Base-by-base conservation (phyloP, 1,140 invertebrate species). In the Zaprionus capensis region DNA sequence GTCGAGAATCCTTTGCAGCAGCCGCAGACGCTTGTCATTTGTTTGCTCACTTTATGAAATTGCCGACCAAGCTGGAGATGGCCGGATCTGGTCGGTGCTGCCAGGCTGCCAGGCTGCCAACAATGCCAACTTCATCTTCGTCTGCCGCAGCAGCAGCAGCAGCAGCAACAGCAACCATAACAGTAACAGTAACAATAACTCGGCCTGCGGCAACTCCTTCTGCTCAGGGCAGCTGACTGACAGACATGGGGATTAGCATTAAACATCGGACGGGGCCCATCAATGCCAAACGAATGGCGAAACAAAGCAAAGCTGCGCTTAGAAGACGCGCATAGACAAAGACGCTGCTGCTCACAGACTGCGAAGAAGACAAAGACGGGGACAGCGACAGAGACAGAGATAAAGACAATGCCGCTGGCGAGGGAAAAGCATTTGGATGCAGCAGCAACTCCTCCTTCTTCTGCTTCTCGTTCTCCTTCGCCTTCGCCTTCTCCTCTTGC, bases 241-340 rank as follows among this genome's bases (percentile, higher is more conserved):
- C 67, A 73, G 83, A 74, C 85, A 84, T 76, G 88, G 81, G 81
- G 83, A 87, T 87, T 87, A 87, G 78, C 84, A 88, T 85, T 85
- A 82, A 76, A 74, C 76, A 84, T 81, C 66, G 65, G 65, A 46
- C 49, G 68, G 34, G 57, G 58, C 36, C 75, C 74, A 67, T 67
- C 63, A 72, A 77, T 73, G 56, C 56, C 62, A 63, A 26, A 36
- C 41, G 34, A 49, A 65, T 71, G 61, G 22, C n/a, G 56, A 34
- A 36, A 58, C 56, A 55, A 82, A 81, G 65, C 69, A 71, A 64
- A 69, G 66, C 62, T 62, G 62, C 61, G 36, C 63, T 56, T 31
- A 66, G 51, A 56, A 59, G 57, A 59, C 20, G 34, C 57, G 56
- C 56, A 38, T 17, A 57, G 34, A 20, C 55, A 24, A n/a, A 31